A percentile compares a stretch with the other conserved stretches of the same genome.
Conservation (phyloP, 1,140 invertebrate genomes). For the Saxidomus purpurata region DNA sequence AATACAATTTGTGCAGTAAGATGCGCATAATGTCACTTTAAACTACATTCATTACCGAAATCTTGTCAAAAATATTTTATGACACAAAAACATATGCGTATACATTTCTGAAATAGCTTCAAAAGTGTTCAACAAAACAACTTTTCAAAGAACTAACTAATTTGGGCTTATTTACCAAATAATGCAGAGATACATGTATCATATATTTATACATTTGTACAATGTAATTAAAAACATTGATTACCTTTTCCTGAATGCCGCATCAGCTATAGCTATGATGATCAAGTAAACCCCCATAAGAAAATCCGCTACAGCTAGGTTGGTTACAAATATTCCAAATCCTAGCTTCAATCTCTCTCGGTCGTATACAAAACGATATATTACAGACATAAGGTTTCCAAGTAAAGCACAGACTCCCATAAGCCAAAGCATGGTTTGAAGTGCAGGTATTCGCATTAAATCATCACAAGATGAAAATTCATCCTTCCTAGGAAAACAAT, state of each 20-base stretch:
- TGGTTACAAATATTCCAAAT: constrained; percentile 76
- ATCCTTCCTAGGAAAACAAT: constrained; percentile 67
- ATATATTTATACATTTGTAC: no score
- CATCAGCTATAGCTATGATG: constrained; percentile 79
- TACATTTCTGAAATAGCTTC: no score
- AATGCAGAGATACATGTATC: no score
- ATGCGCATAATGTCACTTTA: no score
- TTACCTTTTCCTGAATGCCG: constrained; percentile 74
- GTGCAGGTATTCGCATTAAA: constrained; percentile 63
- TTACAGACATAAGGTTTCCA: constrained; percentile 72
- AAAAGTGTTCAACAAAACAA: no score
- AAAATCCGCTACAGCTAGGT: constrained; percentile 79
- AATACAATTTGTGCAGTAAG: no score
- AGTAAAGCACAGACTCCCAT: constrained; percentile 69
- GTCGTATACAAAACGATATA: constrained; percentile 64
- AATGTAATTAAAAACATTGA: no score
- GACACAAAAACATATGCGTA: no score
- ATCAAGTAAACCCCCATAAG: constrained; percentile 83
- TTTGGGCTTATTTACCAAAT: no score
- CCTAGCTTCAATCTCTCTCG: constrained; percentile 56
- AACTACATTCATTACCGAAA: no score
- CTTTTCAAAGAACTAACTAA: no score
- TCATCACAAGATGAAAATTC: constrained; percentile 78
- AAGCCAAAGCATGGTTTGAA: constrained; percentile 75
- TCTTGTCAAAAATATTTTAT: no score